Evolutionary conservation across 2,797 vertebrate species (phyloP), one percentile per base, ranked within the genome.

Genomic region (Margarornis squamiger): DNA sequence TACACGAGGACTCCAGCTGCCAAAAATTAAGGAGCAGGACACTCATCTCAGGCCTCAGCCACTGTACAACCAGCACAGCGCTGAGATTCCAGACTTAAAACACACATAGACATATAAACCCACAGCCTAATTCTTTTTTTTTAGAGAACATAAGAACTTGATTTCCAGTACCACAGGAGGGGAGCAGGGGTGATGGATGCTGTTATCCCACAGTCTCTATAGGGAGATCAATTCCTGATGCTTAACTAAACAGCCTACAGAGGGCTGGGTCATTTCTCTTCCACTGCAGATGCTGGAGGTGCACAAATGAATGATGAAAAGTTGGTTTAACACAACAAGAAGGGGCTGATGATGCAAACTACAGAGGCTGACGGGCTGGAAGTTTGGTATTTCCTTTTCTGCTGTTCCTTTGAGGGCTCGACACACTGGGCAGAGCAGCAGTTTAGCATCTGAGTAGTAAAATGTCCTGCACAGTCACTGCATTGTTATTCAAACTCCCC

Each of bases 1-100:
- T 7, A 1, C 0, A 9, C 0, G 0, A 62, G 41, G 30, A 32
- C 7, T 49, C 54, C 14, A 7, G 43, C 27, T 41, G 2, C 26
- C 14, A 78, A 36, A 81, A 62, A 45, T 0, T 26, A 23, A 73
- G 38, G 34, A 92, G 43, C 36, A 45, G 24, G 36, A 65, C 7
- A 27, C 34, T 5, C 15, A 61, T 38, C n/a, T 80, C 26, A 32
- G 41, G 19, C 51, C 59, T 92, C 32, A 66, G 16, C 51, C 61
- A 15, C 74, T 51, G 26, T 34, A 79, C 10, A 85, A 16, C 5
- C 46, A 90, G 27, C n/a, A 46, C 15, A n/a, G 15, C 12, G 23
- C 26, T 48, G 48, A 84, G n/a, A 32, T 49, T 73, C 24, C 39
- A 61, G 15, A 19, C 19, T 58, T 59, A 26, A 57, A 63, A 30